Conservation (phyloP, 1,140 invertebrate genomes). For the Antheraea mylitta region DNA sequence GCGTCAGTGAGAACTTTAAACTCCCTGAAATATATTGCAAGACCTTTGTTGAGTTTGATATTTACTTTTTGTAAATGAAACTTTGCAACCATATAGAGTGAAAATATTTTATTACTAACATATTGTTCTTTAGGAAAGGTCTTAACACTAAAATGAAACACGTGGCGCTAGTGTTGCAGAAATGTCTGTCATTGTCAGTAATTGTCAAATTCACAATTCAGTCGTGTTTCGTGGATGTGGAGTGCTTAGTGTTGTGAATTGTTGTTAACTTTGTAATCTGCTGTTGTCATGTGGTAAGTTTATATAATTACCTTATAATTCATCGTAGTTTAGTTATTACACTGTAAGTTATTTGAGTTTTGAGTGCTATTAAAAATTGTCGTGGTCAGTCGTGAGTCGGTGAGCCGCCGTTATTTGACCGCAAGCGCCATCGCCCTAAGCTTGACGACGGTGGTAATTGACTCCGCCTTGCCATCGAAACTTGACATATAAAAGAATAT, state of each 20-base stretch:
- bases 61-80: too few species aligned
- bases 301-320: constrained; percentile 7
- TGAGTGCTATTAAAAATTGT: not conserved
- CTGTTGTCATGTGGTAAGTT: constrained; percentile 70
- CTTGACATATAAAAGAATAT: constrained; percentile 24
- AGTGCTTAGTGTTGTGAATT: constrained; percentile 73
- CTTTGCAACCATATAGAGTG: too few species aligned
- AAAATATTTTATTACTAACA: too few species aligned
- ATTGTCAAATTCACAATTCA: constrained; percentile 45
- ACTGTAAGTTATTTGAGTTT: not conserved
- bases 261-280: constrained; percentile 53
- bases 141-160: not conserved
- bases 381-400: not conserved
- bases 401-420: constrained; percentile 66
- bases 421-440: constrained; percentile 65
- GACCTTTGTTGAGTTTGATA: too few species aligned
- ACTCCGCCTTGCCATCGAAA: constrained; percentile 53
- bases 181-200: constrained; percentile 15
- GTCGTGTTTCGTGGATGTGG: constrained; percentile 60
- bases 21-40: too few species aligned
- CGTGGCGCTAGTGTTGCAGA: not conserved
- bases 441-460: constrained; percentile 55
- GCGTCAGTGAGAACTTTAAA: too few species aligned
- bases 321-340: not conserved
- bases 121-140: too few species aligned